phyloP scores from a whole-genome alignment of 2,113 vertebrate genomes.

The Papio anubis region DNA sequence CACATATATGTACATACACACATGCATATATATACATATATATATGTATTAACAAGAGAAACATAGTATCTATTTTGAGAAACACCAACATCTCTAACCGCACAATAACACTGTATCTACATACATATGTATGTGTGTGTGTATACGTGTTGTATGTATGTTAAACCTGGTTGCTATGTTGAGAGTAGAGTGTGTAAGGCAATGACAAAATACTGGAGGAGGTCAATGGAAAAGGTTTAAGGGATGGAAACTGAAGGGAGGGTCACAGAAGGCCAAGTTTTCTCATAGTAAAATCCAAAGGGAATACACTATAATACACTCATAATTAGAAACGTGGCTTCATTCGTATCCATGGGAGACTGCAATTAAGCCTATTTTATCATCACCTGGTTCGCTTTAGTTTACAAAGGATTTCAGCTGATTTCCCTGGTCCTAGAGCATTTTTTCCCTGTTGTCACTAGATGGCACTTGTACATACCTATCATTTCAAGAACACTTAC shows the following conservation, averaged over 20 bases:
- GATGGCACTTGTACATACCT: conserved; percentile 46
- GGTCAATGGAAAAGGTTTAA: neutral
- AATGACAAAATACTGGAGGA: neutral
- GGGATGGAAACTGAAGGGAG: neutral
- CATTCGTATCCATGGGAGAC: neutral
- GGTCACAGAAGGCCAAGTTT: neutral
- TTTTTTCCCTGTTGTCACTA: conserved; percentile 49
- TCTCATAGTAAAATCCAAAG: neutral
- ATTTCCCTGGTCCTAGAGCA: neutral
- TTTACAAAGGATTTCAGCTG: neutral
- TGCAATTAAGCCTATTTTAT: neutral
- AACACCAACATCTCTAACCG: too few species aligned
- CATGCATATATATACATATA: neutral
- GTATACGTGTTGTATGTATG: too few species aligned
- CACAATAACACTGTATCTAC: too few species aligned
- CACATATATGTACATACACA: neutral
- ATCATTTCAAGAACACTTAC: conserved; percentile 15
- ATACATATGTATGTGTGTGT: too few species aligned
- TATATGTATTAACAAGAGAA: too few species aligned
- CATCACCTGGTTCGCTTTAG: neutral
- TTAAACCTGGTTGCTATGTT: neutral
- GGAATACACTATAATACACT: neutral
- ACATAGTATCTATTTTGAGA: too few species aligned
- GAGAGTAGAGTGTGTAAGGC: neutral
- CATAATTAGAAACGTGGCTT: neutral